Evolutionary conservation across 2,113 vertebrate genomes (phyloP).

Genomic region (Brachionichthys hirsutus): DNA sequence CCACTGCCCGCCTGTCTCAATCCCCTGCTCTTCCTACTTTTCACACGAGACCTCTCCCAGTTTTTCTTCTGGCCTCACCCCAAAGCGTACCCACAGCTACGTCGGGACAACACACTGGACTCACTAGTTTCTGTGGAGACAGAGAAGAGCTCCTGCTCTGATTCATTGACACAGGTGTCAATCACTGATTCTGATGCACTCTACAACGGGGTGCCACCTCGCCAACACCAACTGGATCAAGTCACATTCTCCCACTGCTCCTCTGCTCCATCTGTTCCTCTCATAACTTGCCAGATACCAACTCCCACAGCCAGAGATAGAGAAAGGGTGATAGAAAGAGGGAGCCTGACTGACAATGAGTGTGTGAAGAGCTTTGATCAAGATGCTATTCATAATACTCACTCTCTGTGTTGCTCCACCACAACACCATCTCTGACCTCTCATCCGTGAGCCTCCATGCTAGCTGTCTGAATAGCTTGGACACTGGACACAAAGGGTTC

Average conservation of each 20-base stretch:
- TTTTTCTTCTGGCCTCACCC: slow-evolving; percentile 78
- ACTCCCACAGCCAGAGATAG: slow-evolving; percentile 56
- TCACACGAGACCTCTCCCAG: slow-evolving; percentile 86
- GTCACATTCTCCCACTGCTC: slow-evolving; percentile 68
- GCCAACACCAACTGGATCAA: slow-evolving; percentile 42
- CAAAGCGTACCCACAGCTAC: slow-evolving; percentile 64
- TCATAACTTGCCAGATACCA: slow-evolving; percentile 82
- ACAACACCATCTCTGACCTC: slow-evolving; percentile 66
- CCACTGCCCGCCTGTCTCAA: slow-evolving; percentile 92
- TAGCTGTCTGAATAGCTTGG: slow-evolving; percentile 38
- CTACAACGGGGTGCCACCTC: slow-evolving; percentile 65
- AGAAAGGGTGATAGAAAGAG: slow-evolving; percentile 69
- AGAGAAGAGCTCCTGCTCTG: slow-evolving; percentile 90
- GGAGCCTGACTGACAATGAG: slow-evolving; percentile 70
- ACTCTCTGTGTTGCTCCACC: slow-evolving; percentile 64
- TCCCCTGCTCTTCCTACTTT: slow-evolving; percentile 90
- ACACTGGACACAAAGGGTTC: slow-evolving; percentile 44
- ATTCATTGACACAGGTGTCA: slow-evolving; percentile 83
- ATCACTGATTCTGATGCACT: slow-evolving; percentile 78
- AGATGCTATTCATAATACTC: slow-evolving; percentile 47
- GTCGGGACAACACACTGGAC: slow-evolving; percentile 70
- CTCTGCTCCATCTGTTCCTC: slow-evolving; percentile 73
- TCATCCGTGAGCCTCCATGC: slow-evolving; percentile 33
- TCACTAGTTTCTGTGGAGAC: slow-evolving; percentile 78
- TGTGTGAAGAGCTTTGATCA: slow-evolving; percentile 61